Conservation (phyloP, 2,888 invertebrate genomes). For the Timandra comae region DNA sequence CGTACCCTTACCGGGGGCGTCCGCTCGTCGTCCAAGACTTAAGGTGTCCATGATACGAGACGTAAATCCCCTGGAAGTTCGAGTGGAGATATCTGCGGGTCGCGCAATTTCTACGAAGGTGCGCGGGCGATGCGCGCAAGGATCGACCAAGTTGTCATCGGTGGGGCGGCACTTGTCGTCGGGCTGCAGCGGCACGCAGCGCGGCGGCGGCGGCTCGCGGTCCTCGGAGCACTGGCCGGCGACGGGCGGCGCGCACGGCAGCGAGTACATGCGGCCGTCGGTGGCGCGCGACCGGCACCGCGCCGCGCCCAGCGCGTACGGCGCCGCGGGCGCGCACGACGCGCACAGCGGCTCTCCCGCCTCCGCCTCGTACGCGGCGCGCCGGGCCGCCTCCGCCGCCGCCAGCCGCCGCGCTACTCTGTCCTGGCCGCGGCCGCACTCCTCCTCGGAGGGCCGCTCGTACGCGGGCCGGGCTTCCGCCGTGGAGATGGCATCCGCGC, state of each 20-base stretch:
- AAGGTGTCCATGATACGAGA: slow-evolving; percentile 23
- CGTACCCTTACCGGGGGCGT: too few species aligned
- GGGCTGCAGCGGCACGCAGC: slow-evolving; percentile 24
- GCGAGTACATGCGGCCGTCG: slow-evolving; percentile 31
- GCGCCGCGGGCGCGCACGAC: slow-evolving; percentile 19
- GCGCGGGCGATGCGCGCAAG: slow-evolving; percentile 43
- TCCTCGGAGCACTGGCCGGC: slow-evolving; percentile 16
- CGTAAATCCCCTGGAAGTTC: slow-evolving; percentile 4
- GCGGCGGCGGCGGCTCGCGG: slow-evolving; percentile 28
- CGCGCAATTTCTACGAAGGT: slow-evolving; percentile 37
- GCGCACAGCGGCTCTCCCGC: slow-evolving; percentile 21
- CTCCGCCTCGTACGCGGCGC: slow-evolving; percentile 29
- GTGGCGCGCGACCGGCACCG: slow-evolving; percentile 32
- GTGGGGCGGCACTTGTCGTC: slow-evolving; percentile 30
- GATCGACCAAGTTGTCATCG: slow-evolving; percentile 23
- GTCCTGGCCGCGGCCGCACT: slow-evolving; percentile 22
- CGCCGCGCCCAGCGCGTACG: slow-evolving; percentile 23
- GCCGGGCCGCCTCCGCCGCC: slow-evolving; percentile 25
- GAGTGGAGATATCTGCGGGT: neutral
- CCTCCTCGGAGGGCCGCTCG: neutral
- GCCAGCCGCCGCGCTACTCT: slow-evolving; percentile 29
- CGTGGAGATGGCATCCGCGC: slow-evolving; percentile 7
- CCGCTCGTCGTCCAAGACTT: slow-evolving; percentile 5
- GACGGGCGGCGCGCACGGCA: slow-evolving; percentile 11
- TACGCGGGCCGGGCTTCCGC: neutral